Evolutionary conservation across 2,888 invertebrate species (phyloP).

Genomic region (Mamestra brassicae): DNA sequence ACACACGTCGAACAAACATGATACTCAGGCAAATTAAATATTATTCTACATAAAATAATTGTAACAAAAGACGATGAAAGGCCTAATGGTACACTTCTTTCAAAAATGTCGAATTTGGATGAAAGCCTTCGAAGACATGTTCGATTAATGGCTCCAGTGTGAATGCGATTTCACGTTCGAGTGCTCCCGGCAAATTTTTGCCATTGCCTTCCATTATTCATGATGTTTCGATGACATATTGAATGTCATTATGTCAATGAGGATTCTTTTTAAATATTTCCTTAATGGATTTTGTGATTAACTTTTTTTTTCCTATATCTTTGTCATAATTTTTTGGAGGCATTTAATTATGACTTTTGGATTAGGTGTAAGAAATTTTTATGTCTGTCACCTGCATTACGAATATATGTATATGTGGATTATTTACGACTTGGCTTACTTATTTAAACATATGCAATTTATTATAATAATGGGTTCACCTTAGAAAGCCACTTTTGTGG

Average conservation of each 20-base stretch:
- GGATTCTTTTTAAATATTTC: constrained; percentile 74
- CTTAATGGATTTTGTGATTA: constrained; percentile 43
- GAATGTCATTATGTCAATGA: constrained; percentile 78
- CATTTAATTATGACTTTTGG: not conserved
- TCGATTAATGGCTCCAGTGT: constrained; percentile 63
- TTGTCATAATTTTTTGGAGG: not conserved
- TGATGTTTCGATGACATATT: constrained; percentile 80
- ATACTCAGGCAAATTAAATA: not conserved
- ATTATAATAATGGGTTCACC: too few relatives aligned
- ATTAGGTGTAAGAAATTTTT: not conserved
- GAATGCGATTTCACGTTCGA: constrained; percentile 70
- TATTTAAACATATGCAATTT: too few relatives aligned
- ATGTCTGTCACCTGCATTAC: not conserved
- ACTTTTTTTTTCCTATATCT: too few relatives aligned
- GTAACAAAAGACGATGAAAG: constrained; percentile 36
- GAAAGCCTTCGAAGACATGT: constrained; percentile 48
- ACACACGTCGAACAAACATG: not conserved
- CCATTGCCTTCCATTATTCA: constrained; percentile 80
- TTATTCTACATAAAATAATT: constrained; percentile 7
- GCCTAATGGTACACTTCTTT: constrained; percentile 43
- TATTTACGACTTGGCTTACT: too few relatives aligned
- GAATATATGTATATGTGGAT: too few relatives aligned
- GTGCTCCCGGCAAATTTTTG: constrained; percentile 60
- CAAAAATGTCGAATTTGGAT: constrained; percentile 41
- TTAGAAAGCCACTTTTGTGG: not conserved